These are phyloP conservation scores for Diarsia rubi DNA, from an alignment of 2,888 invertebrate genomes.

Conservation along the genomic window DNA sequence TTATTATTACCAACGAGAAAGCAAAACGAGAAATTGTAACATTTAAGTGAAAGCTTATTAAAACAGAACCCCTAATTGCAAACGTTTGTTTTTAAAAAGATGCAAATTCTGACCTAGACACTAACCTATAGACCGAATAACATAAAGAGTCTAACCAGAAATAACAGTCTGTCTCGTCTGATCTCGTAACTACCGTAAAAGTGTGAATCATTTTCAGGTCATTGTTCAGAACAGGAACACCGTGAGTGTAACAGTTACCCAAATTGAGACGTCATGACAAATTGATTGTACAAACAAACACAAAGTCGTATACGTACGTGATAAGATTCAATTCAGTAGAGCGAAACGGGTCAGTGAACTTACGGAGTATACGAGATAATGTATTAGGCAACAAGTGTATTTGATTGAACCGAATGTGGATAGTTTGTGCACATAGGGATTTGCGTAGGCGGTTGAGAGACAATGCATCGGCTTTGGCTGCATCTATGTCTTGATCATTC, in stretches of 20 bases:
- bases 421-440: slow-evolving; percentile 37
- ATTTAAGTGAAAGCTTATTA: slow-evolving; percentile 56
- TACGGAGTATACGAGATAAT: slow-evolving; percentile 61
- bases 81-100: slow-evolving; percentile 27
- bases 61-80: slow-evolving; percentile 37
- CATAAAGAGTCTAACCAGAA: slow-evolving; percentile 69
- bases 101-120: slow-evolving; percentile 66
- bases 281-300: slow-evolving; percentile 83
- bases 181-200: slow-evolving; percentile 79
- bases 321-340: slow-evolving; percentile 80
- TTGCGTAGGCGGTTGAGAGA: slow-evolving; percentile 6
- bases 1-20: slow-evolving; percentile 41
- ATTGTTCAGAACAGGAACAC: slow-evolving; percentile 80
- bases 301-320: slow-evolving; percentile 77
- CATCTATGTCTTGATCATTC: slow-evolving; percentile 1
- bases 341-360: slow-evolving; percentile 79
- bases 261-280: slow-evolving; percentile 86
- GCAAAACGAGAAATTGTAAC: slow-evolving; percentile 34
- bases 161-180: slow-evolving; percentile 76
- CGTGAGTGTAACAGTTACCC: slow-evolving; percentile 85
- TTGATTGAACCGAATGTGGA: slow-evolving; percentile 48
- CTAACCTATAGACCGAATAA: slow-evolving; percentile 76
- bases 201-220: slow-evolving; percentile 88
- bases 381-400: slow-evolving; percentile 62
- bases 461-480: not conserved